A percentile compares a stretch with the other conserved stretches of the same genome.
Evolutionary conservation across 2,797 vertebrate species (phyloP).

Genomic region (Chelon labrosus): DNA sequence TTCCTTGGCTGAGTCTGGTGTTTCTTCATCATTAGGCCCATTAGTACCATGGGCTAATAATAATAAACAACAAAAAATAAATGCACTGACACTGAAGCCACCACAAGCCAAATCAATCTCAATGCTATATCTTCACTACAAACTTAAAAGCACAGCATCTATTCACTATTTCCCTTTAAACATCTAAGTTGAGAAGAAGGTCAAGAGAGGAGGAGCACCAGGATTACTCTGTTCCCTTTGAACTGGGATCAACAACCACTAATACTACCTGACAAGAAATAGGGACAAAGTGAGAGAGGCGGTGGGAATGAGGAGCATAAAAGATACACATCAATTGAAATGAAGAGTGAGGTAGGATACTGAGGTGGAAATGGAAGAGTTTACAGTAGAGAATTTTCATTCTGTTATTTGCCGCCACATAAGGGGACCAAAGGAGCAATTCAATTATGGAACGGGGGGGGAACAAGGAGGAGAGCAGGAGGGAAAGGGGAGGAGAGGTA

Average conservation of each 20-base stretch:
- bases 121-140: neutral
- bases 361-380: constrained; percentile 49
- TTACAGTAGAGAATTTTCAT: constrained; percentile 61
- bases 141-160: neutral
- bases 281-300: constrained; percentile 7
- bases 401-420: constrained; percentile 70
- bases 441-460: constrained; percentile 62
- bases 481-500: constrained; percentile 21
- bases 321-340: constrained; percentile 15
- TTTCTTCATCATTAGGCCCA: no score
- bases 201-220: constrained; percentile 8
- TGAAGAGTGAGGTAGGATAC: constrained; percentile 29
- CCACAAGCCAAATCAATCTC: neutral
- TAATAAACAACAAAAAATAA: no score
- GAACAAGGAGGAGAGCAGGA: neutral
- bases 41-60: no score
- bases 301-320: constrained; percentile 21
- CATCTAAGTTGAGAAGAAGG: constrained; percentile 22
- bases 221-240: constrained; percentile 50
- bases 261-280: constrained; percentile 31
- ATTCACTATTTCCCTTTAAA: constrained; percentile 17
- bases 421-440: constrained; percentile 70
- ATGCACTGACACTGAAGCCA: neutral
- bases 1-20: no score
- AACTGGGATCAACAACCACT: constrained; percentile 45